Percentiles rank a stretch among this genome's conserved stretches.
These are phyloP conservation scores for Pituophis catenifer DNA, from an alignment of 2,113 vertebrate species.

Conservation along the genomic window DNA sequence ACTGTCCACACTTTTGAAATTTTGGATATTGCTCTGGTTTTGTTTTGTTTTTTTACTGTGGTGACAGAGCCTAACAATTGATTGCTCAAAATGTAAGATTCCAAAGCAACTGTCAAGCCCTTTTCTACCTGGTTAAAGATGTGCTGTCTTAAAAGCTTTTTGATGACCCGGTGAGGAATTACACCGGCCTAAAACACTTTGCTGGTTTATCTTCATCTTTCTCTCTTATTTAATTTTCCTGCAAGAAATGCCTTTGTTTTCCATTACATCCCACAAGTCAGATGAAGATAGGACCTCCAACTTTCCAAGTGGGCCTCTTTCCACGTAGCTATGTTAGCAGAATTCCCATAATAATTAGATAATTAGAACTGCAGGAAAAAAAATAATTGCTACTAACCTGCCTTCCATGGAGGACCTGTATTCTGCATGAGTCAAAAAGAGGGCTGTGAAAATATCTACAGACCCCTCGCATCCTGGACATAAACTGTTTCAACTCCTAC, in stretches of 20 bases:
- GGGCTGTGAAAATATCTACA: too few species aligned
- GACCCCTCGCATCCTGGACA: too few species aligned
- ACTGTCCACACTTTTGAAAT: background rate
- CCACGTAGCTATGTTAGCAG: background rate
- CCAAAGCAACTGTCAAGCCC: background rate
- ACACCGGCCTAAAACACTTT: background rate
- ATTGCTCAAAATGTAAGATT: background rate
- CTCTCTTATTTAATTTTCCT: background rate
- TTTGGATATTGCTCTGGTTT: background rate
- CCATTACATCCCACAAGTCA: background rate
- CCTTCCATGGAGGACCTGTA: too few species aligned
- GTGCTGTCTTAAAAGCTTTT: background rate
- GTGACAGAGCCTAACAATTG: background rate
- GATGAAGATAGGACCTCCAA: background rate
- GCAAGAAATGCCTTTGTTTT: background rate
- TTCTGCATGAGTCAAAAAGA: too few species aligned
- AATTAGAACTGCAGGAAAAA: too few species aligned
- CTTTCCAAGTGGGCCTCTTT: background rate
- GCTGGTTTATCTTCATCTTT: background rate
- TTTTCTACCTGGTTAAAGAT: slow-evolving; percentile 18
- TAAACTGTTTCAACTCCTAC: too few species aligned
- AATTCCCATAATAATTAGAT: background rate
- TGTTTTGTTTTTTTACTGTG: background rate
- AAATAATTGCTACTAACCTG: too few species aligned
- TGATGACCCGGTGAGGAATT: slow-evolving; percentile 7